These are phyloP conservation scores for Pituophis catenifer DNA, from an alignment of 2,113 vertebrate genomes.

Conservation along the genomic window DNA sequence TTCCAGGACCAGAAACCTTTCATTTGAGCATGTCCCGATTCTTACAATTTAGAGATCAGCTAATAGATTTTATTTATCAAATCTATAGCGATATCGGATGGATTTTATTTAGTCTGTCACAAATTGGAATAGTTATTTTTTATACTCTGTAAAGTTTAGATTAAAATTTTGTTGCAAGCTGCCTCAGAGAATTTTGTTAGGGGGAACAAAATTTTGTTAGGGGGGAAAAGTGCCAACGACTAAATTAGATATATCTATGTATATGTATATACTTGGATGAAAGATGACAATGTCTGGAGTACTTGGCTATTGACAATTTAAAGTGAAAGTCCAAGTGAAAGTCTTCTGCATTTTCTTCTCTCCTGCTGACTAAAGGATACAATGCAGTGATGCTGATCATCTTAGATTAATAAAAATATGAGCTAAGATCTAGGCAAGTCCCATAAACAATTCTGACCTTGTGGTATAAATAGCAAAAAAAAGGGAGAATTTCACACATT, in stretches of 20 bases:
- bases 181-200: neutral
- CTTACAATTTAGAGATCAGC: neutral
- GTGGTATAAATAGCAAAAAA: constrained; percentile 11
- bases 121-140: neutral
- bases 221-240: neutral
- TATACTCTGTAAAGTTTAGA: neutral
- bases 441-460: constrained; percentile 27
- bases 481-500: neutral
- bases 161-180: neutral
- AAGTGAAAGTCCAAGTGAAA: neutral
- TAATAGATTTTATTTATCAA: neutral
- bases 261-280: neutral
- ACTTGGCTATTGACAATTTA: neutral
- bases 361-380: constrained; percentile 9
- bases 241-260: neutral
- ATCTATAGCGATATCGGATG: neutral
- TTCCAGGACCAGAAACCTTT: neutral
- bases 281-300: neutral
- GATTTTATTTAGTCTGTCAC: neutral
- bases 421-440: neutral
- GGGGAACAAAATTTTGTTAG: no score
- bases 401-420: constrained; percentile 4
- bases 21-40: neutral
- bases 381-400: neutral
- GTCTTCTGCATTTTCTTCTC: neutral